Conservation (phyloP, 2,888 invertebrate genomes). For the Dynastes grantii region DNA sequence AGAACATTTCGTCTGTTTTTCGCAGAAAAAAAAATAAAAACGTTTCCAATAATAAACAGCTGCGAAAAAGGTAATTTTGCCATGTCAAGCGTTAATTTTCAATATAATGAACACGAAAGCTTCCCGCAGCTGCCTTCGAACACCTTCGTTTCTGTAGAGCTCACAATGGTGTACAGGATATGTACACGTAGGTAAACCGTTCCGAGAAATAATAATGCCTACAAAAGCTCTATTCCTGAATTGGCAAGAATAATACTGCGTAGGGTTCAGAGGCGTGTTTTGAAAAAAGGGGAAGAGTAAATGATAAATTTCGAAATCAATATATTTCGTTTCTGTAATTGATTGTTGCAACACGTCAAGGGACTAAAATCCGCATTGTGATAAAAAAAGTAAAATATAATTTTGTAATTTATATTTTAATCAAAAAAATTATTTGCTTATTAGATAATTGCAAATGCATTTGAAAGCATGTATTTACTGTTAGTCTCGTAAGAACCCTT, state of each 20-base stretch:
- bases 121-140: constrained; percentile 34
- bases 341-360: too few species aligned
- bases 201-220: constrained; percentile 31
- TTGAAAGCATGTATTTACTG: too few species aligned
- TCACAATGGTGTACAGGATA: constrained; percentile 6
- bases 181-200: constrained; percentile 2
- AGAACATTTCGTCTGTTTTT: neutral
- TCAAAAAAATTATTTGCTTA: too few species aligned
- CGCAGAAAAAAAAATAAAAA: constrained; percentile 17
- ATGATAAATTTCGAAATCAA: too few species aligned
- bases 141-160: constrained; percentile 10
- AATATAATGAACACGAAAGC: constrained; percentile 43
- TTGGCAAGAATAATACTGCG: neutral
- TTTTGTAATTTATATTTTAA: too few species aligned
- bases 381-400: too few species aligned
- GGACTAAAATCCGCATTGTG: too few species aligned
- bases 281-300: neutral
- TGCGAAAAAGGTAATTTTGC: constrained; percentile 40
- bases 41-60: constrained; percentile 34
- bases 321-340: too few species aligned
- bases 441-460: too few species aligned
- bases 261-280: neutral
- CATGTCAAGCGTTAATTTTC: constrained; percentile 46
- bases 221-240: neutral
- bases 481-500: too few species aligned